Percentiles rank a stretch among this genome's conserved stretches.
Conservation (phyloP, 1,140 invertebrate genomes). For the Bombus sibiricus region DNA sequence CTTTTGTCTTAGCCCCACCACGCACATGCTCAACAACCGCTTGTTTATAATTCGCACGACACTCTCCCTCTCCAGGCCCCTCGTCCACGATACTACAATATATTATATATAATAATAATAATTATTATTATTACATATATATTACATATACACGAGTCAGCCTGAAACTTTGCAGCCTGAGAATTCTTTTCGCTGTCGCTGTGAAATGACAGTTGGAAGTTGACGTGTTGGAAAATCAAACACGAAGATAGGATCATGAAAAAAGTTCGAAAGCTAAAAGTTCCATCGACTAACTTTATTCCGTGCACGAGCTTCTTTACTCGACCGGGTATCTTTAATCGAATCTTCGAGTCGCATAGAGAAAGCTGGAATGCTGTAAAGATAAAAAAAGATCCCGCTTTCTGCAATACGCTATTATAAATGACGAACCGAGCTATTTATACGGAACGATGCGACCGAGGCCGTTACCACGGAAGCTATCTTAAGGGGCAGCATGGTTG, state of each 20-base stretch:
- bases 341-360: not conserved
- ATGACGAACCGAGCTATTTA: constrained; percentile 28
- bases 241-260: not conserved
- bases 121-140: no score
- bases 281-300: not conserved
- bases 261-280: not conserved
- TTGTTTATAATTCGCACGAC: no score
- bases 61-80: no score
- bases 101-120: no score
- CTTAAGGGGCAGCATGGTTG: not conserved
- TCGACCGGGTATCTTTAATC: not conserved
- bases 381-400: not conserved
- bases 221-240: not conserved
- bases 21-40: no score
- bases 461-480: constrained; percentile 1
- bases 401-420: constrained; percentile 8
- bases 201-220: no score
- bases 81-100: no score
- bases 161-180: no score
- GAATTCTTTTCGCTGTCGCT: no score
- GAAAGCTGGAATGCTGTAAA: not conserved
- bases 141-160: no score
- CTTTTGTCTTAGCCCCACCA: no score
- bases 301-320: not conserved
- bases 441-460: not conserved